Evolutionary conservation across 2,113 vertebrate species (phyloP).

Genomic region (Neopipo cinnamomea): DNA sequence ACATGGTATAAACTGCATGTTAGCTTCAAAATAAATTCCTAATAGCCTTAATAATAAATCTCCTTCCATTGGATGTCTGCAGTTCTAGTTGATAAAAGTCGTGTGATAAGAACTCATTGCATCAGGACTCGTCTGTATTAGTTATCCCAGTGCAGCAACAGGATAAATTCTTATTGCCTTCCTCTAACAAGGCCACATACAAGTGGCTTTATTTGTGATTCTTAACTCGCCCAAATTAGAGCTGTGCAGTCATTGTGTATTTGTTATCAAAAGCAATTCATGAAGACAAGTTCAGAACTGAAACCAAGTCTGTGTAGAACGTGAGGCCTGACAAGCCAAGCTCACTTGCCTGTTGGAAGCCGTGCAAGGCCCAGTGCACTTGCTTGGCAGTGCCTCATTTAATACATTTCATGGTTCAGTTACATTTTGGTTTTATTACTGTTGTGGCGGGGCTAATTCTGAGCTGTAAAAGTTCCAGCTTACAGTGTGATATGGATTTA

Average conservation of each 20-base stretch:
- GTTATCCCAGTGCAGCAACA: neutral
- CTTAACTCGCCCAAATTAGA: neutral
- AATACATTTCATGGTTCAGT: neutral
- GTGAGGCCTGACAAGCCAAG: neutral
- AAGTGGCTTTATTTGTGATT: neutral
- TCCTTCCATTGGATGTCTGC: neutral
- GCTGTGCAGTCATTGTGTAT: neutral
- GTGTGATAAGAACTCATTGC: neutral
- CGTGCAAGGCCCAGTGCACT: neutral
- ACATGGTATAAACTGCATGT: neutral
- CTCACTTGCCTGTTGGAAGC: no score
- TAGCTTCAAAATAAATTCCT: neutral
- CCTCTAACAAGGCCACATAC: neutral
- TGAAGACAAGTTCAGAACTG: neutral
- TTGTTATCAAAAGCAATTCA: neutral
- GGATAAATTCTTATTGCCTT: neutral
- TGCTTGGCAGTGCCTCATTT: neutral
- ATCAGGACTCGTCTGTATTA: fast-evolving
- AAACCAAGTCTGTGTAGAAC: neutral
- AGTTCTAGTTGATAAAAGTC: neutral
- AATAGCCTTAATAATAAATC: neutral
- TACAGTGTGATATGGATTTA: no score
- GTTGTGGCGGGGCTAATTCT: neutral
- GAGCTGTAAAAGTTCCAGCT: neutral
- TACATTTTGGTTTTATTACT: neutral